Percentiles rank a stretch among this genome's conserved stretches.
phyloP scores from a whole-genome alignment of 2,113 vertebrate species.

The Rhizomys pruinosus region DNA sequence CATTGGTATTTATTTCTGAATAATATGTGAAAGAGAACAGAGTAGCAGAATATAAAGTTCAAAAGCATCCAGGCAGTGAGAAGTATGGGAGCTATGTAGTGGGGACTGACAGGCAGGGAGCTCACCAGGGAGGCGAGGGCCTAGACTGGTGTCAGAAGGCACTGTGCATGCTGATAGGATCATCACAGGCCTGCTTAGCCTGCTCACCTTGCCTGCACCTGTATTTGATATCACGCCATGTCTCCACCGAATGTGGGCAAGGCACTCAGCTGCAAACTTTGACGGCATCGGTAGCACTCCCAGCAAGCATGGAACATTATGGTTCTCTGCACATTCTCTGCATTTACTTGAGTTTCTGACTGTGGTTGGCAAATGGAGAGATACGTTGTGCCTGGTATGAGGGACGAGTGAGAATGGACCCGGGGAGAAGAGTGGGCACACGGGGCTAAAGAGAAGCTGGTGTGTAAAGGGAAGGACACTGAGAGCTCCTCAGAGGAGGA shows the following conservation, averaged over 20 bases:
- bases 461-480: not conserved
- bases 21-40: not conserved
- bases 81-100: not conserved
- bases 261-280: accelerated
- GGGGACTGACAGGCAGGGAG: not conserved
- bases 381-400: not conserved
- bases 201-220: not conserved
- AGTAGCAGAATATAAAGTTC: not conserved
- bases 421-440: not conserved
- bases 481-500: not conserved
- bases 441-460: not conserved
- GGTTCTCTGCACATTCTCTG: accelerated
- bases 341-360: not conserved
- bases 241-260: not conserved
- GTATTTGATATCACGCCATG: accelerated
- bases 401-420: not conserved
- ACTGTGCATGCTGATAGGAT: not conserved
- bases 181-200: not conserved
- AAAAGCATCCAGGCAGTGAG: not conserved
- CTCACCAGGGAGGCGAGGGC: not conserved
- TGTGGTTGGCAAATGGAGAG: not conserved
- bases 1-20: not conserved
- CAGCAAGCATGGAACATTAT: accelerated
- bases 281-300: accelerated
- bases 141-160: not conserved